A percentile compares a stretch with the other conserved stretches of the same genome.
phyloP scores from a whole-genome alignment of 1,140 invertebrate species.

The Zelostemma sp. region DNA sequence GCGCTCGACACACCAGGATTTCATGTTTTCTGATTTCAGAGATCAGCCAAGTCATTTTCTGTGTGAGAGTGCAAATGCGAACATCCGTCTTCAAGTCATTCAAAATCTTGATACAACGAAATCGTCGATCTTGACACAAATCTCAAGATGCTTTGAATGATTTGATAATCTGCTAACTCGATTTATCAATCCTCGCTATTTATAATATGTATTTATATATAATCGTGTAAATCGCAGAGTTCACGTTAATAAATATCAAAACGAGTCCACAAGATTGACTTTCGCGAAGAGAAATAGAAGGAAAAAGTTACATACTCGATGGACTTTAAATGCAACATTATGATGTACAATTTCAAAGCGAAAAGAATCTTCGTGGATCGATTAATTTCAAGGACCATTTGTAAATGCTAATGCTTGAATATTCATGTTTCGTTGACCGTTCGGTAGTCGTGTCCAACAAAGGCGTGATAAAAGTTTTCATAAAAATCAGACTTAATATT shows the following conservation, averaged over 20 bases:
- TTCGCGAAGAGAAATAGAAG: background rate
- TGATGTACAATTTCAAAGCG: conserved; percentile 5
- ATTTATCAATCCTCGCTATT: background rate
- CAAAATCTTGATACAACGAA: background rate
- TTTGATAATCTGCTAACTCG: background rate
- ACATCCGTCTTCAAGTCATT: background rate
- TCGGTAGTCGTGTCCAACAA: conserved; percentile 6
- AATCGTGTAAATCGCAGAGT: background rate
- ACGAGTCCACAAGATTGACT: background rate
- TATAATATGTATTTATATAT: background rate
- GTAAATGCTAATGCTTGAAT: conserved; percentile 7
- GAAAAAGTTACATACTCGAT: background rate
- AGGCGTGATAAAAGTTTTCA: background rate
- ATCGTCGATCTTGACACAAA: background rate
- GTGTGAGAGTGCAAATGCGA: background rate
- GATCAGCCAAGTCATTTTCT: background rate
- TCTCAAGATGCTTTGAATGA: background rate
- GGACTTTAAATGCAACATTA: conserved; percentile 2
- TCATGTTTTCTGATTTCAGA: no score
- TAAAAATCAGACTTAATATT: conserved; percentile 8
- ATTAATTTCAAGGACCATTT: background rate
- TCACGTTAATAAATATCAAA: background rate
- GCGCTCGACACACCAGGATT: background rate
- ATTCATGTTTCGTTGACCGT: conserved; percentile 1
- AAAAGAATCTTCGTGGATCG: background rate